phyloP scores from a whole-genome alignment of 1,140 invertebrate genomes.

The Megathymus violae region DNA sequence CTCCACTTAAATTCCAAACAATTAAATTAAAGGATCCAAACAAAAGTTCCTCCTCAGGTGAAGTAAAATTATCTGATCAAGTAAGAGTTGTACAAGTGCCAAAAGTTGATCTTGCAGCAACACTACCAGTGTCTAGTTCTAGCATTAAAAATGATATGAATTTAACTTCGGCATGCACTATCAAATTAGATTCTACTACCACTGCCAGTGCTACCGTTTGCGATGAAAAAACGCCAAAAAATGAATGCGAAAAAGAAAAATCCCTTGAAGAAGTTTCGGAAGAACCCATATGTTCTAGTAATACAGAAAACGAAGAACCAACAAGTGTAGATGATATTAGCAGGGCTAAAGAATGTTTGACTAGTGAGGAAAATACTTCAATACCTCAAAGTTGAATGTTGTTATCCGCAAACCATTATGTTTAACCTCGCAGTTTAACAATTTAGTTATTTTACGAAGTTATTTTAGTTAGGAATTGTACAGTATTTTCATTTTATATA shows the following conservation, averaged over 20 bases:
- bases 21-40: slow-evolving; percentile 74
- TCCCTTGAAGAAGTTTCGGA: not conserved
- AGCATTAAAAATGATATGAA: slow-evolving; percentile 2
- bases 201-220: slow-evolving; percentile 9
- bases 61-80: slow-evolving; percentile 64
- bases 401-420: not conserved
- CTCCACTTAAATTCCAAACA: slow-evolving; percentile 72
- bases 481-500: slow-evolving; percentile 40
- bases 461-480: slow-evolving; percentile 42
- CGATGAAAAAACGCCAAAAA: slow-evolving; percentile 7
- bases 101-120: slow-evolving; percentile 57
- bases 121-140: slow-evolving; percentile 4
- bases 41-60: slow-evolving; percentile 47
- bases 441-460: slow-evolving; percentile 38
- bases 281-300: slow-evolving; percentile 3
- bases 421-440: slow-evolving; percentile 25
- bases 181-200: slow-evolving; percentile 11
- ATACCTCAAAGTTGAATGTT: slow-evolving; percentile 3
- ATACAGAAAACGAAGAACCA: slow-evolving; percentile 10
- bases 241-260: slow-evolving; percentile 4
- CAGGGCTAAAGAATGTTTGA: slow-evolving; percentile 4
- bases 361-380: slow-evolving; percentile 4
- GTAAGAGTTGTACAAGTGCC: slow-evolving; percentile 71
- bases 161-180: not conserved
- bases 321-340: slow-evolving; percentile 11